Percentiles rank a stretch among this genome's conserved stretches.
These are phyloP conservation scores for Maconellicoccus hirsutus DNA, from an alignment of 1,140 invertebrate species.

Conservation along the genomic window DNA sequence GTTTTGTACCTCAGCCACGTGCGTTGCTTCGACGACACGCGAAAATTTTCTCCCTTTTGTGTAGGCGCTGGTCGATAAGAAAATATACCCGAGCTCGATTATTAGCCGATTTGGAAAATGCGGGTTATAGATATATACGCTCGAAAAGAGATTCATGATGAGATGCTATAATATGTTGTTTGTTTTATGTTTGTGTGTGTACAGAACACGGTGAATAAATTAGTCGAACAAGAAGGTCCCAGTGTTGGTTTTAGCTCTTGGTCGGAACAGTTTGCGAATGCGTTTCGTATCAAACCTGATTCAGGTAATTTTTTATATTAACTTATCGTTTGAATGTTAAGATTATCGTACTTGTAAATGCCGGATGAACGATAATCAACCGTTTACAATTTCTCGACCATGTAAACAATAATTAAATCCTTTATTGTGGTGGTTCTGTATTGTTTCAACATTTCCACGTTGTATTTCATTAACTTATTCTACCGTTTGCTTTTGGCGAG, in stretches of 20 bases:
- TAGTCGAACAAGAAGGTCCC: conserved; percentile 44
- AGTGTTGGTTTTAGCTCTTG: conserved; percentile 49
- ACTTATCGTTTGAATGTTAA: neutral
- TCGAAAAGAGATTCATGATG: neutral
- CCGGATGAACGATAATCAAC: neutral
- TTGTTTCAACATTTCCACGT: no score
- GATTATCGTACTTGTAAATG: neutral
- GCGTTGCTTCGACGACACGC: neutral
- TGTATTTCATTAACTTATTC: no score
- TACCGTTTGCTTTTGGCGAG: no score
- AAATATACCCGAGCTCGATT: no score
- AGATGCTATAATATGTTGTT: neutral
- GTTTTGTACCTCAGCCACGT: neutral
- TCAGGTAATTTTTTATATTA: neutral
- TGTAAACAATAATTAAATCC: neutral
- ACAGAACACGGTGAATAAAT: conserved; percentile 93
- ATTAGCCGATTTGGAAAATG: neutral
- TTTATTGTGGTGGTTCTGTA: neutral
- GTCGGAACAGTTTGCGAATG: conserved; percentile 97
- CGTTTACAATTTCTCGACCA: neutral
- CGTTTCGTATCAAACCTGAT: conserved; percentile 79
- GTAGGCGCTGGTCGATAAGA: no score
- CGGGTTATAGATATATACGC: neutral
- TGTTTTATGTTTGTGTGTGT: conserved; percentile 29
- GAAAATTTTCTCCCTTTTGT: neutral